These are phyloP conservation scores for Artemisiospiza belli DNA, from an alignment of 2,113 vertebrate genomes.

Conservation along the genomic window DNA sequence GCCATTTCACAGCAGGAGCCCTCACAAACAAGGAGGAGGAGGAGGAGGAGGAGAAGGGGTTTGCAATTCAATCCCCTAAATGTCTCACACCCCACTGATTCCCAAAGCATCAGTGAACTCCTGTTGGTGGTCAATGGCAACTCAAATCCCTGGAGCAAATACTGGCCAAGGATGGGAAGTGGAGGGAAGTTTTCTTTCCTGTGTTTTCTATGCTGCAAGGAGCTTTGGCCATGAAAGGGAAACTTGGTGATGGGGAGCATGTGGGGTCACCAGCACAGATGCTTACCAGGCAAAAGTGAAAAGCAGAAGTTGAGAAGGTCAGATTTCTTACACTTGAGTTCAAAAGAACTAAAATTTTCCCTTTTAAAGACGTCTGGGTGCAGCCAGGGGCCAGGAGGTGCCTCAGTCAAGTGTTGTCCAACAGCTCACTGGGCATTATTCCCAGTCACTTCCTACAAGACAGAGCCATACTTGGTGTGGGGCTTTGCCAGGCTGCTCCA, in stretches of 20 bases:
- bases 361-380: fast-evolving
- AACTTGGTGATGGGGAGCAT: neutral
- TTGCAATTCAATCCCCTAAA: neutral
- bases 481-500: neutral
- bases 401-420: neutral
- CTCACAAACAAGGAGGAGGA: neutral
- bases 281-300: neutral
- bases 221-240: neutral
- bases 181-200: neutral
- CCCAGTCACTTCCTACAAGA: neutral
- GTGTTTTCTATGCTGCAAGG: neutral
- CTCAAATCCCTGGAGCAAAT: neutral
- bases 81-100: neutral
- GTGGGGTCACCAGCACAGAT: fast-evolving
- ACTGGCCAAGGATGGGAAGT: neutral
- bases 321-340: neutral
- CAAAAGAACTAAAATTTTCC: neutral
- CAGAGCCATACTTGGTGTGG: neutral
- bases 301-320: neutral
- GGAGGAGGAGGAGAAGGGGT: neutral
- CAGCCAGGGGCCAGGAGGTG: neutral
- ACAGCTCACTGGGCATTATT: neutral
- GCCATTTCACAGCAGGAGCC: neutral
- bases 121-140: neutral
- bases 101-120: neutral